phyloP scores from a whole-genome alignment of 1,140 invertebrate genomes.

The Bombus difficillimus region DNA sequence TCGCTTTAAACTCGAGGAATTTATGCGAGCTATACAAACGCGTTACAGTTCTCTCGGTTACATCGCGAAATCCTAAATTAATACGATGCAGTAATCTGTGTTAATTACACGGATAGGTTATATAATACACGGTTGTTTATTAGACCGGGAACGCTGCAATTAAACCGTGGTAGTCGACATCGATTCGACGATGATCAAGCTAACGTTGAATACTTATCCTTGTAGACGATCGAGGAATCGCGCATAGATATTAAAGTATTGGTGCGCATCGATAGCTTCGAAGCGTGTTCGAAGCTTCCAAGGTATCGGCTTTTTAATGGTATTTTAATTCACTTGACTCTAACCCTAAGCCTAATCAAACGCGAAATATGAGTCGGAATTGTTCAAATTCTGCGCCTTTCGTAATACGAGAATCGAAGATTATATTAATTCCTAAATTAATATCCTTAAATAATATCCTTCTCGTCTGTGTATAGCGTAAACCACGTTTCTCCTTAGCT shows the following conservation, averaged over 20 bases:
- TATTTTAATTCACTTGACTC: background rate
- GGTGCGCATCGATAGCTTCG: background rate
- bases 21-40: slow-evolving; percentile 32
- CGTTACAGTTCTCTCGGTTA: slow-evolving; percentile 19
- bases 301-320: background rate
- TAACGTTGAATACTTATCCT: background rate
- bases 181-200: background rate
- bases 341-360: background rate
- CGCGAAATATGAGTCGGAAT: too few species aligned
- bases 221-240: background rate
- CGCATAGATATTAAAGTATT: background rate
- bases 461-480: too few species aligned
- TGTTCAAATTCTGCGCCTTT: too few species aligned
- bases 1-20: slow-evolving; percentile 1
- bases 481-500: too few species aligned
- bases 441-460: too few species aligned
- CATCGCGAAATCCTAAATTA: slow-evolving; percentile 49
- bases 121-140: slow-evolving; percentile 50
- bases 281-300: too few species aligned
- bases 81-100: slow-evolving; percentile 26
- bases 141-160: slow-evolving; percentile 35
- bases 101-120: slow-evolving; percentile 37
- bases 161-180: slow-evolving; percentile 5
- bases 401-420: too few species aligned
- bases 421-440: too few species aligned